A percentile compares a stretch with the other conserved stretches of the same genome.
These are phyloP conservation scores for Trissolcus japonicus DNA, from an alignment of 2,888 invertebrate species.

Conservation along the genomic window DNA sequence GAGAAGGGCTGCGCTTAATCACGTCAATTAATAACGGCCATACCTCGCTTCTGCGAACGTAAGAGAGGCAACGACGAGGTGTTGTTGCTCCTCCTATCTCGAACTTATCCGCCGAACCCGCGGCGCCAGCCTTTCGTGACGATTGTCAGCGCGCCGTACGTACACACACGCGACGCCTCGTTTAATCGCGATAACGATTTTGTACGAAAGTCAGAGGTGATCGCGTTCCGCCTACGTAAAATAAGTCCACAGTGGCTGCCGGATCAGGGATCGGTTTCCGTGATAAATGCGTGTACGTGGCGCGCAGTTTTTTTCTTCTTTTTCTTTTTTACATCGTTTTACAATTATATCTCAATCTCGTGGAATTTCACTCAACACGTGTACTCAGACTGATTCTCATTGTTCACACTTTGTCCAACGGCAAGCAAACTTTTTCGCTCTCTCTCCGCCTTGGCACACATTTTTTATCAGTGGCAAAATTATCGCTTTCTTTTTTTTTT, in stretches of 20 bases:
- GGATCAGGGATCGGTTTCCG: conserved; percentile 31
- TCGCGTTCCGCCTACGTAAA: conserved; percentile 46
- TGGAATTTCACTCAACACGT: conserved; percentile 35
- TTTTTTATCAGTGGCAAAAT: too few relatives aligned
- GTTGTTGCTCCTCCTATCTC: conserved; percentile 45
- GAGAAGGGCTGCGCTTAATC: conserved; percentile 52
- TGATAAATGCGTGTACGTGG: conserved; percentile 33
- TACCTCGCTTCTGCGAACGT: conserved; percentile 31
- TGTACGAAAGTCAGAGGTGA: conserved; percentile 42
- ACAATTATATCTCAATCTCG: conserved; percentile 33
- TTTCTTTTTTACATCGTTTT: neutral
- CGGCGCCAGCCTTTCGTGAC: conserved; percentile 50
- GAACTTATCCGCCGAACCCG: conserved; percentile 35
- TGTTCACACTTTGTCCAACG: conserved; percentile 23
- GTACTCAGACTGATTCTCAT: conserved; percentile 13
- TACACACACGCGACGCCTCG: conserved; percentile 46
- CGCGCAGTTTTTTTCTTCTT: conserved; percentile 1
- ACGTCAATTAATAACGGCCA: conserved; percentile 57
- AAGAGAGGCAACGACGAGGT: conserved; percentile 11
- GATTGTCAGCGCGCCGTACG: conserved; percentile 48
- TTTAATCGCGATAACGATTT: conserved; percentile 50
- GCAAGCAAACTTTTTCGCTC: neutral
- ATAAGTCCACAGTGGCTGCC: conserved; percentile 43
- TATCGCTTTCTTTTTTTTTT: too few relatives aligned
- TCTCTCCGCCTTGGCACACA: neutral